Conservation (phyloP, 2,797 vertebrate genomes). For the Acridotheres tristis region DNA sequence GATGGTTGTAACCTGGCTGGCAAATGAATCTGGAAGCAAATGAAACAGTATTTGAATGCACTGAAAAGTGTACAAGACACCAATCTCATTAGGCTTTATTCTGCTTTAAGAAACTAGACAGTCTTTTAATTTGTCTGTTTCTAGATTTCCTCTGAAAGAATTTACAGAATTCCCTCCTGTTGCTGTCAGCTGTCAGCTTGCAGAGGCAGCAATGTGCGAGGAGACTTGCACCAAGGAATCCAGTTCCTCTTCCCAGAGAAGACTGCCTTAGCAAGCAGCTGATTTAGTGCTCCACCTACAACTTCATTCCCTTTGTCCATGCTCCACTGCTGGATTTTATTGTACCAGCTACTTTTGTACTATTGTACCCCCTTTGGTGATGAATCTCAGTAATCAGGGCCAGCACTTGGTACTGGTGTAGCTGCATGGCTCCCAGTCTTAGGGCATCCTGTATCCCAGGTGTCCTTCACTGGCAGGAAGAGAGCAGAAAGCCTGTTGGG, state of each 20-base stretch:
- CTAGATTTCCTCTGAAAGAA: background rate
- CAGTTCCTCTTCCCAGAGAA: background rate
- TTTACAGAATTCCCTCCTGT: background rate
- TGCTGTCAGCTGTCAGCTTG: fast-evolving
- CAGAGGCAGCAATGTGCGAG: fast-evolving
- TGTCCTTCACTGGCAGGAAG: background rate
- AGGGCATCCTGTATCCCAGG: background rate
- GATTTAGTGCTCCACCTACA: background rate
- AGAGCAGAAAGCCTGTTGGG: background rate
- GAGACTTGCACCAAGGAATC: fast-evolving
- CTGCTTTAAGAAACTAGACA: background rate
- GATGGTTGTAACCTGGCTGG: background rate
- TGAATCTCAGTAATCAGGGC: background rate
- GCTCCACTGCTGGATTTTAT: background rate
- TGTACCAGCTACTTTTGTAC: background rate
- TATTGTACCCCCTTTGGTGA: background rate
- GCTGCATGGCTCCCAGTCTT: background rate
- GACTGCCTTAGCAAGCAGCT: background rate
- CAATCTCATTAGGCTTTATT: background rate
- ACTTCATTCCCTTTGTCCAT: background rate
- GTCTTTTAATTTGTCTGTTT: background rate
- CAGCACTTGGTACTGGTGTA: background rate
- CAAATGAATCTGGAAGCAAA: conserved; percentile 3
- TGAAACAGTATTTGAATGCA: background rate
- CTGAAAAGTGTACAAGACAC: background rate